Evolutionary conservation across 2,888 invertebrate genomes (phyloP).

Genomic region (Amphimallon solstitiale): DNA sequence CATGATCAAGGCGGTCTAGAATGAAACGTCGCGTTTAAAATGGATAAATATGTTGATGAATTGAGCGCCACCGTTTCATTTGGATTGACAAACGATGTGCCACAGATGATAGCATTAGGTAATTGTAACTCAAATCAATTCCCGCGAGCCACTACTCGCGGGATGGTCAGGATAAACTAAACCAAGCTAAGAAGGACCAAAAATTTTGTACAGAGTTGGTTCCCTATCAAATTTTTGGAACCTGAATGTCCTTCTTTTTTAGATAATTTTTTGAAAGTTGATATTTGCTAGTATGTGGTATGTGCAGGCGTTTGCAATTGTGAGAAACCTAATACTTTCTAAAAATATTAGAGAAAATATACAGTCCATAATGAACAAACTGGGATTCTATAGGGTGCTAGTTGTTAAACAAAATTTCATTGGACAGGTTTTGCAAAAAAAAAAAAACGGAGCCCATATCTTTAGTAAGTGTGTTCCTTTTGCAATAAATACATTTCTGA

Average conservation of each 20-base stretch:
- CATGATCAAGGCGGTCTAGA: constrained; percentile 55
- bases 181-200: constrained; percentile 32
- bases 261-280: not conserved
- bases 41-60: constrained; percentile 43
- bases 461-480: too few relatives aligned
- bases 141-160: not conserved
- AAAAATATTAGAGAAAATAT: too few relatives aligned
- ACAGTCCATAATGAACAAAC: too few relatives aligned
- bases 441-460: too few relatives aligned
- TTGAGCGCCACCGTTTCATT: too few relatives aligned
- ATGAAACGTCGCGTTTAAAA: constrained; percentile 23
- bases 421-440: too few relatives aligned
- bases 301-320: too few relatives aligned
- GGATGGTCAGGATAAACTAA: constrained; percentile 5
- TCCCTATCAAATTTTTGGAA: constrained; percentile 9
- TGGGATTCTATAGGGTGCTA: too few relatives aligned
- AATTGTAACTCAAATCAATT: not conserved
- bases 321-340: too few relatives aligned
- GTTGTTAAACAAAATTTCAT: too few relatives aligned
- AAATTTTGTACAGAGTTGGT: constrained; percentile 26
- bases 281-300: constrained; percentile 1
- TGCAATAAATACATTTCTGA: too few relatives aligned
- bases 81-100: constrained; percentile 18
- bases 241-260: not conserved
- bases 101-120: not conserved